Evolutionary conservation across 1,140 invertebrate genomes (phyloP).

Genomic region (Drosophila triauraria): DNA sequence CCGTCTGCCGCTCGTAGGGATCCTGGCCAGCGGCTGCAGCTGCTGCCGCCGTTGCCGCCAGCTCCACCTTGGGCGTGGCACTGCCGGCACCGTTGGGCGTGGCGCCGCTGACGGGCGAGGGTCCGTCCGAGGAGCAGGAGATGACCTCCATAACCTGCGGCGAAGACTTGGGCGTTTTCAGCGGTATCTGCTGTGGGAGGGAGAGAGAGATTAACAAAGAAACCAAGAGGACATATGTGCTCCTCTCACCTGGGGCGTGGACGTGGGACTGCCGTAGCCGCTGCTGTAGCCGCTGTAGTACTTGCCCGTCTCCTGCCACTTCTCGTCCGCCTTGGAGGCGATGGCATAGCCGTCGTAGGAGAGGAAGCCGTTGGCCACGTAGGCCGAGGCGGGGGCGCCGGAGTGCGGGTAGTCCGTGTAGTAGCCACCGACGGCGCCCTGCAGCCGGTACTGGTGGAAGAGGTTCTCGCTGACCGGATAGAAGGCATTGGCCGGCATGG

Average conservation of each 20-base stretch:
- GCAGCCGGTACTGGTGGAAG: slow-evolving; percentile 93
- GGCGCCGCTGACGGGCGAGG: slow-evolving; percentile 67
- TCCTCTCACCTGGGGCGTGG: slow-evolving; percentile 76
- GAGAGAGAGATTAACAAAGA: neutral
- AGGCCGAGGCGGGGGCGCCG: slow-evolving; percentile 86
- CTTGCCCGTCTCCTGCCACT: slow-evolving; percentile 84
- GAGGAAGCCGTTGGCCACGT: slow-evolving; percentile 92
- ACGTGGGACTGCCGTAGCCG: slow-evolving; percentile 83
- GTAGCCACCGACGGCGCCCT: slow-evolving; percentile 88
- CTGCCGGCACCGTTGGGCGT: slow-evolving; percentile 70
- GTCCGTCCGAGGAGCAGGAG: slow-evolving; percentile 82
- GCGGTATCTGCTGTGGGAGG: slow-evolving; percentile 67
- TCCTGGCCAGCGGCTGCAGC: slow-evolving; percentile 46
- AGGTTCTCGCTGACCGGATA: slow-evolving; percentile 93
- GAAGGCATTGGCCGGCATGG: slow-evolving; percentile 88
- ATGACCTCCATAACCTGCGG: slow-evolving; percentile 84
- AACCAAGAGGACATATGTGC: accelerated
- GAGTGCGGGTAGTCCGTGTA: slow-evolving; percentile 90
- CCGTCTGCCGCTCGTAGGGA: slow-evolving; percentile 90
- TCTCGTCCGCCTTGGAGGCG: slow-evolving; percentile 82
- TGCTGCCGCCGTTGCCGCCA: slow-evolving; percentile 56
- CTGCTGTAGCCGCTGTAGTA: slow-evolving; percentile 84
- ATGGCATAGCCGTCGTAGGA: slow-evolving; percentile 84
- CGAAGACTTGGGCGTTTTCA: slow-evolving; percentile 84
- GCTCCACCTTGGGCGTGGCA: slow-evolving; percentile 85